These are phyloP conservation scores for Anguilla marmorata DNA, from an alignment of 2,797 vertebrate genomes.

Conservation along the genomic window DNA sequence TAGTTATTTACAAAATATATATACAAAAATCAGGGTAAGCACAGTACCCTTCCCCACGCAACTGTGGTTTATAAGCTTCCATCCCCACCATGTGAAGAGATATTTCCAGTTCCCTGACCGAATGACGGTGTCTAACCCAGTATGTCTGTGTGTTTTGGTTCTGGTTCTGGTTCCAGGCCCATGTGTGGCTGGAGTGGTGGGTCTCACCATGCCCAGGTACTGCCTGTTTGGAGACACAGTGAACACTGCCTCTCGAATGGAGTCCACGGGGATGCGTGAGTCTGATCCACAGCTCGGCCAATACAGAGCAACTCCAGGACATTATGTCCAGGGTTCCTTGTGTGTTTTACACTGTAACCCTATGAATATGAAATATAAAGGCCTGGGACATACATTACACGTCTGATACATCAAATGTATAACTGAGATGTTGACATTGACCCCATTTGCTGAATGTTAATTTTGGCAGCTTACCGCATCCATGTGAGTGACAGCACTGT, in stretches of 20 bases:
- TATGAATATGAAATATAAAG: background rate
- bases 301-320: too few relatives aligned
- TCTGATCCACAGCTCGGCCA: background rate
- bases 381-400: background rate
- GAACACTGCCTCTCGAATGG: conserved; percentile 55
- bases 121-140: background rate
- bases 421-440: background rate
- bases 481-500: conserved; percentile 73
- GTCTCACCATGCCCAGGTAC: conserved; percentile 59
- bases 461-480: conserved; percentile 70
- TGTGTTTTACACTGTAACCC: background rate
- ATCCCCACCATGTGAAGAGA: too few relatives aligned
- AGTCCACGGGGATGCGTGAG: conserved; percentile 56
- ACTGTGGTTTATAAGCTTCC: too few relatives aligned
- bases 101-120: too few relatives aligned
- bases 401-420: background rate
- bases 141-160: background rate
- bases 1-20: too few relatives aligned
- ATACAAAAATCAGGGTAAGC: too few relatives aligned
- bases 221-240: conserved; percentile 57
- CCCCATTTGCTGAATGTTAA: background rate
- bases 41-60: too few relatives aligned
- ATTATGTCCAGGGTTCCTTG: too few relatives aligned
- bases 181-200: conserved; percentile 56
- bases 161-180: conserved; percentile 43